A percentile compares a stretch with the other conserved stretches of the same genome.
These are phyloP conservation scores for Hetaerina titia DNA, from an alignment of 2,888 invertebrate species.

Conservation along the genomic window DNA sequence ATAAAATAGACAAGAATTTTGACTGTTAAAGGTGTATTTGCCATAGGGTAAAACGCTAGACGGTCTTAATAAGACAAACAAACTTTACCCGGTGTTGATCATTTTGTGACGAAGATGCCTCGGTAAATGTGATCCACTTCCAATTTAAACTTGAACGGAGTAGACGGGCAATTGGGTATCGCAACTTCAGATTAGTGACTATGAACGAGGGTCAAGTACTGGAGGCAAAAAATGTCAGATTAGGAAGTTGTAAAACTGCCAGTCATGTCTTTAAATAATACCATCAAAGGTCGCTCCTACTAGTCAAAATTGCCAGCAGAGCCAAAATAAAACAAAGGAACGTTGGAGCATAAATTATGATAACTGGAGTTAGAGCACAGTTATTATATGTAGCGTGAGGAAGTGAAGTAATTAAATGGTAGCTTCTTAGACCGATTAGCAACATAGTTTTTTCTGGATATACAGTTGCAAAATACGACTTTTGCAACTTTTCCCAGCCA, in stretches of 20 bases:
- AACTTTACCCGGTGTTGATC: conserved; percentile 71
- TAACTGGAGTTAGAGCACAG: neutral
- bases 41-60: no score
- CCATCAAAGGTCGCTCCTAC: conserved; percentile 52
- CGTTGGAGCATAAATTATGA: neutral
- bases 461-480: neutral
- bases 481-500: neutral
- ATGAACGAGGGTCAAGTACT: conserved; percentile 13
- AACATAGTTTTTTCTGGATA: neutral
- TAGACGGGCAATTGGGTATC: neutral
- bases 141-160: neutral
- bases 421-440: neutral
- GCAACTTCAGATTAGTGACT: neutral
- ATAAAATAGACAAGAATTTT: no score
- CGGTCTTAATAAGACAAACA: no score
- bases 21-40: no score
- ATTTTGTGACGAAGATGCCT: conserved; percentile 48
- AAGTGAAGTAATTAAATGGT: neutral
- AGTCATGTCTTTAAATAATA: conserved; percentile 65
- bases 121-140: neutral
- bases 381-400: neutral
- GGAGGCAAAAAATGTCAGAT: conserved; percentile 36
- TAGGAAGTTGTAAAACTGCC: conserved; percentile 46
- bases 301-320: conserved; percentile 36
- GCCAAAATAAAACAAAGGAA: conserved; percentile 48